Conservation (phyloP, 2,888 invertebrate species). For the Phengaris alcon region DNA sequence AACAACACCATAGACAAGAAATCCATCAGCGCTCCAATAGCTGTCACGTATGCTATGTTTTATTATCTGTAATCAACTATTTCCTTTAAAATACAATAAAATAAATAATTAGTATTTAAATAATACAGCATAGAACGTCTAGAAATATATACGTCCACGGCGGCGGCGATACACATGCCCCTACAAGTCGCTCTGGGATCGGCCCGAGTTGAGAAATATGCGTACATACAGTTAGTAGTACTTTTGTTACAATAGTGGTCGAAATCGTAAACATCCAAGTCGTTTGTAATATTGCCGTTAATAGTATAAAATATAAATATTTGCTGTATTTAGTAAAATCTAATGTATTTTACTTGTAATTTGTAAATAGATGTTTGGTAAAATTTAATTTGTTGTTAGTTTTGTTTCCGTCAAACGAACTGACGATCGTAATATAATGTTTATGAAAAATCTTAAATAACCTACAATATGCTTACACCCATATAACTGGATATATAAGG, state of each 20-base stretch:
- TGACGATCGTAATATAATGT: too few relatives aligned
- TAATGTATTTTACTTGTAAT: not conserved
- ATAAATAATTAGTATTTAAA: conserved; percentile 25
- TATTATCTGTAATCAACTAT: not conserved
- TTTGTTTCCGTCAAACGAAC: not conserved
- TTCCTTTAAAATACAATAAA: not conserved
- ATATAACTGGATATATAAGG: too few relatives aligned
- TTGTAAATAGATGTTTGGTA: not conserved
- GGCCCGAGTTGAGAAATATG: conserved; percentile 41
- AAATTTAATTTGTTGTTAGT: not conserved
- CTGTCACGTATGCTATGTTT: conserved; percentile 65
- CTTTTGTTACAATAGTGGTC: not conserved
- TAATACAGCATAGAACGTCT: conserved; percentile 57
- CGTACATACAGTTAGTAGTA: conserved; percentile 47
- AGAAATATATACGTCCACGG: conserved; percentile 54
- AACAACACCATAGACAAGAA: conserved; percentile 74
- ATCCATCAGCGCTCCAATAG: conserved; percentile 72
- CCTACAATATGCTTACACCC: too few relatives aligned
- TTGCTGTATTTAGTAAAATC: too few relatives aligned
- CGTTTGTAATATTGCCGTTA: too few relatives aligned
- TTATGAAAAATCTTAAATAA: too few relatives aligned
- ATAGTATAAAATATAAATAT: too few relatives aligned
- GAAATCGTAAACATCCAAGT: too few relatives aligned
- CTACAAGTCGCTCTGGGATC: conserved; percentile 48
- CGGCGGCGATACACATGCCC: conserved; percentile 35